Base-by-base conservation (phyloP, 2,888 invertebrate genomes). In the Philopedon plagiatum region DNA sequence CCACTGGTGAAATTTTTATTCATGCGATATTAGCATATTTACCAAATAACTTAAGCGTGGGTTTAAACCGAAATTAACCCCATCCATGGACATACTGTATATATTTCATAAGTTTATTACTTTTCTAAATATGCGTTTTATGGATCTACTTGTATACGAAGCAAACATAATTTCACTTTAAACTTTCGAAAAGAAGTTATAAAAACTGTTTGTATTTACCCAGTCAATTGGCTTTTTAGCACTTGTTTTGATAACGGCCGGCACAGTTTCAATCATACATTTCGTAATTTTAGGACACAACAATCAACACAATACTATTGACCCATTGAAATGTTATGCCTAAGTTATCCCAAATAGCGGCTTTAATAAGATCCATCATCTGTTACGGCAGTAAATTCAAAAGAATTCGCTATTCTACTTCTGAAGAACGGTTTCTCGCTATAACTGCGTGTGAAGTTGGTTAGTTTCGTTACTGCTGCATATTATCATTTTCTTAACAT, bases 391-490 rank as follows among this genome's bases (percentile, higher is more conserved):
- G 60, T 60, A 60, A 60, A 60, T 15, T 54, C 18, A 26, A 49
- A 64, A 67, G 63, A 67, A 67, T 72, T 70, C 51, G 26, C 65
- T 71, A 71, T 71, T 72, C 73, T 68, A 73, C 68, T 68, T 68
- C 63, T 69, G 68, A 70, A 69, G 75, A 77, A 79, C 76, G 74
- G 79, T 78, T 75, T 75, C 73, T 75, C 37, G 49, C 37, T 37
- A 19, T 34, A 51, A 15, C 34, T 56, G 54, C 41, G 39, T 41
- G 54, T 65, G 56, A 37, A 57, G 56, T 65, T 70, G 63, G 66
- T 68, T 75, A 74, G 75, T 65, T 60, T 54, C 15, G 51, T 54
- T 29, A 9, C 29, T 54, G 51, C 29, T 54, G 51, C 51, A 54
- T 54, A 54, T 46, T 15, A 46, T 21, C 62, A 65, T 71, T 64